Conservation (phyloP, 2,888 invertebrate genomes). For the Drosophila borborema region DNA sequence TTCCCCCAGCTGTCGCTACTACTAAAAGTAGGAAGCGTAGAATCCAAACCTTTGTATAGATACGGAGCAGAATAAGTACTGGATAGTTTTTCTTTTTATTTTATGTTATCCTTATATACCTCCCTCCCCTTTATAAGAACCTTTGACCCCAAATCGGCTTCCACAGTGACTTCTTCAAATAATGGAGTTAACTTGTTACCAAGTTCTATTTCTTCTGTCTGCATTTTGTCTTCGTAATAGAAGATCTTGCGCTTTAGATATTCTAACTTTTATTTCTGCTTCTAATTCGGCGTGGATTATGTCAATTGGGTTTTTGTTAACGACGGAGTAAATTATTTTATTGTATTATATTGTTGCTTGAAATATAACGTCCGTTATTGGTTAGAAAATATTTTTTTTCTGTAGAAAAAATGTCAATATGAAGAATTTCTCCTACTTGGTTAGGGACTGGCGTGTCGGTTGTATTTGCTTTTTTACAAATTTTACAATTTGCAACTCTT, state of each 20-base stretch:
- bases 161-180: not conserved
- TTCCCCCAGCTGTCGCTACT: not conserved
- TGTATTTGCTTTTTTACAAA: too few species aligned
- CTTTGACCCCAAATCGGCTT: not conserved
- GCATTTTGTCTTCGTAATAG: conserved; percentile 1
- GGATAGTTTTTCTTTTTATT: not conserved
- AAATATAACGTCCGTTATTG: not conserved
- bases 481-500: too few species aligned
- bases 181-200: not conserved
- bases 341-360: not conserved
- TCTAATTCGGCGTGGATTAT: not conserved
- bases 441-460: too few species aligned
- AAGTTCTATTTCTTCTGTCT: not conserved
- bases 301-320: not conserved
- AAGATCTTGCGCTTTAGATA: too few species aligned
- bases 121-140: not conserved
- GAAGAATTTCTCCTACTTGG: too few species aligned
- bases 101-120: not conserved
- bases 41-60: not conserved
- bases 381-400: too few species aligned
- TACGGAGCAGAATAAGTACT: not conserved
- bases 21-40: not conserved
- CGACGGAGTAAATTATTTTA: not conserved
- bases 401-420: too few species aligned
- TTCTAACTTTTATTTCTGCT: not conserved